Conservation (phyloP, 2,113 vertebrate genomes). For the Pluvianellus socialis region DNA sequence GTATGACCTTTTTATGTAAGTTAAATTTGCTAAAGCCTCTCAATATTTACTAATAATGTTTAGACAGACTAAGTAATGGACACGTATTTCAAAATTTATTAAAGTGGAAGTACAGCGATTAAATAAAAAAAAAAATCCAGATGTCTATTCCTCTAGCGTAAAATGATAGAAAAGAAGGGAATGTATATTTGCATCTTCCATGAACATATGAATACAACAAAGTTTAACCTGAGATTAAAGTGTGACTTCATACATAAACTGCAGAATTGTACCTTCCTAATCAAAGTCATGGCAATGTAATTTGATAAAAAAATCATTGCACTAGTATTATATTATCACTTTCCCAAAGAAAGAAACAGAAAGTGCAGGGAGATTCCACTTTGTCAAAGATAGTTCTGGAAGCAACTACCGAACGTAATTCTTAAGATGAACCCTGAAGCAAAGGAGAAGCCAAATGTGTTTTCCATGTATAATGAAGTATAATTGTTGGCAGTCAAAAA, state of each 20-base stretch:
- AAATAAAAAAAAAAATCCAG: neutral
- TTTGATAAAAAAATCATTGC: neutral
- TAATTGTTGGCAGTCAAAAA: neutral
- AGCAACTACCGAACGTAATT: neutral
- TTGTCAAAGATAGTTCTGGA: neutral
- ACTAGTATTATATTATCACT: neutral
- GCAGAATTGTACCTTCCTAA: neutral
- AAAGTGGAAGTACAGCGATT: neutral
- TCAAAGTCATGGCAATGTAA: neutral
- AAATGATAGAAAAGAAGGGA: neutral
- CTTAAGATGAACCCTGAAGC: neutral
- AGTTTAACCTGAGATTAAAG: neutral
- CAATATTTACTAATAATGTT: neutral
- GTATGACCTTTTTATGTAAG: neutral
- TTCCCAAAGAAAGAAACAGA: neutral
- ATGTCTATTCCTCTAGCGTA: neutral
- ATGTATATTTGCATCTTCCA: neutral
- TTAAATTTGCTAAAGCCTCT: neutral
- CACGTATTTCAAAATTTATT: neutral
- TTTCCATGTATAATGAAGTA: constrained; percentile 2
- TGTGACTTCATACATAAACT: neutral
- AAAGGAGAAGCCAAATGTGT: neutral
- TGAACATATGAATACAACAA: neutral
- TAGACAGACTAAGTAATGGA: neutral
- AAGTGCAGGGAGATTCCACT: neutral